Evolutionary conservation across 1,140 invertebrate genomes (phyloP).

Genomic region (Macrocentrus cingulum): DNA sequence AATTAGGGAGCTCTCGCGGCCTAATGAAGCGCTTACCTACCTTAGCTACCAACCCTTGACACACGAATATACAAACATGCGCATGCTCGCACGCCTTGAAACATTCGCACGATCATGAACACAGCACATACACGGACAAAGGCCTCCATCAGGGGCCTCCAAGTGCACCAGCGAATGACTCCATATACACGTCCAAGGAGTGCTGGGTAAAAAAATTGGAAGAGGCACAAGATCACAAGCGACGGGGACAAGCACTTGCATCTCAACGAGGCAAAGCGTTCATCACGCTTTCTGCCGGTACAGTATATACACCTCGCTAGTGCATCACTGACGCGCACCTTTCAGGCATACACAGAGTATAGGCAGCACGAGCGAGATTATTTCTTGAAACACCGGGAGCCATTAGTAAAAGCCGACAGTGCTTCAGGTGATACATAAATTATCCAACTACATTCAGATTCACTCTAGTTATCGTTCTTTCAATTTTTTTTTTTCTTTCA

Average conservation of each 20-base stretch:
- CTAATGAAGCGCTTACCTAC: constrained; percentile 60
- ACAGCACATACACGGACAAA: constrained; percentile 27
- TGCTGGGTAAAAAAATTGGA: too few relatives aligned
- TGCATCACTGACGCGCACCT: constrained; percentile 35
- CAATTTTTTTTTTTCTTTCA: too few relatives aligned
- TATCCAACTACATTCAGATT: constrained; percentile 22
- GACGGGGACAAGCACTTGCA: constrained; percentile 39
- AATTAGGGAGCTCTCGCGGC: constrained; percentile 60
- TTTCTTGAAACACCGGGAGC: constrained; percentile 18
- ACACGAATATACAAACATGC: constrained; percentile 19
- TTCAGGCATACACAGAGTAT: constrained; percentile 35
- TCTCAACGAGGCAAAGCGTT: constrained; percentile 41
- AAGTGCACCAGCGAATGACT: constrained; percentile 21
- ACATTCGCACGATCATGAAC: constrained; percentile 14
- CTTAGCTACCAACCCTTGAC: constrained; percentile 44
- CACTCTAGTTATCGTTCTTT: constrained; percentile 9
- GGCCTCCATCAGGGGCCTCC: too few relatives aligned
- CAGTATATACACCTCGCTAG: constrained; percentile 45
- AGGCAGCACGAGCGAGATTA: constrained; percentile 13
- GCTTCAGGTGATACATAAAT: constrained; percentile 26
- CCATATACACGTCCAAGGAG: too few relatives aligned
- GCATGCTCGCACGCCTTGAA: constrained; percentile 20
- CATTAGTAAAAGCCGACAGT: constrained; percentile 21
- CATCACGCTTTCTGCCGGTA: constrained; percentile 42
- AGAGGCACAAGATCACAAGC: constrained; percentile 35